Base-by-base conservation (phyloP, 2,797 vertebrate species). In the Stomatorhinus walkeri region DNA sequence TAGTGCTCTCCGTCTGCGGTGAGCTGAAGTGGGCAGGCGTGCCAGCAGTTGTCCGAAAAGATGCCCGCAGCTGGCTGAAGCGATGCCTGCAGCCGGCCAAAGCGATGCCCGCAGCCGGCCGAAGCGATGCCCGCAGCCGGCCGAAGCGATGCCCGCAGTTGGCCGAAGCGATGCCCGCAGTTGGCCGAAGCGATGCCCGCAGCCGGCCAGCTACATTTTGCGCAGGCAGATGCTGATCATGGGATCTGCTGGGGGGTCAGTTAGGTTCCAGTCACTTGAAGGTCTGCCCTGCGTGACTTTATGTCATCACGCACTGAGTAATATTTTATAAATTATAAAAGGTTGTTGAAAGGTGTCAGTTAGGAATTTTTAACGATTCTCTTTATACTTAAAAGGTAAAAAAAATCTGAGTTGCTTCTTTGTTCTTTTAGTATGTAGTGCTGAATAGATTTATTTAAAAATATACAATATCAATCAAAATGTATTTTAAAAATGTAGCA, bases 301-400 rank as follows among this genome's bases (percentile, higher is more conserved):
- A 56, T 48, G 81, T 87, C 85, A 59, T n/a, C 51, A 59, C 14
- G 4, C 16, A 19, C 14, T 49, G 16, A 87, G 14, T 43, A 40
- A 86, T 87, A n/a, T 24, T 19, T 28, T 61, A 40, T 46, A 7
- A 36, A 19, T 28, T 88, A 24, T 88, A 61, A 85, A 2, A 46
- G 46, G 81, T 51, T 85, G 81, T 68, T 85, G 88, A 85, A 85
- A 64, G 56, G n/a, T 83, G 48, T 40, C 72, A 46, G 32, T 64
- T 59, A 61, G 28, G 51, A 54, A 86, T 85, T 86, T 16, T 32
- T 56, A 87, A 59, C 8, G 85, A 86, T 49, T 9, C 6, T 16
- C 6, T 86, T 54, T 86, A 48, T 49, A 22, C 24, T 51, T 85
- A 16, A 85, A 87, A 59, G n/a, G n/a, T 24, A 48, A 54, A 85